Percentiles rank a stretch among this genome's conserved stretches.
Conservation (phyloP, 2,113 vertebrate species). For the Sinosuthora webbiana region DNA sequence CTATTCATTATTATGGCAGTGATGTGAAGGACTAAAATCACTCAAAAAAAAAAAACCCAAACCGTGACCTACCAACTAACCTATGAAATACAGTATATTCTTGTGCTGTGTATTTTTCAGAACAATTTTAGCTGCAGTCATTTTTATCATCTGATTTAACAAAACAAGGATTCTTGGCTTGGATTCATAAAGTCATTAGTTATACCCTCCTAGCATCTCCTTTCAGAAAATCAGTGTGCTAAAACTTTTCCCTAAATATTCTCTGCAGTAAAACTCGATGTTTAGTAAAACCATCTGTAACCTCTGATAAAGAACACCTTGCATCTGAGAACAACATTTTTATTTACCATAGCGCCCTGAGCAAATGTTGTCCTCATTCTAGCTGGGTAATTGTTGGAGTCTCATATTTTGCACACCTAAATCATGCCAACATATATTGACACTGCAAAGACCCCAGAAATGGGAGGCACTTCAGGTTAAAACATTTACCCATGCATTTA, state of each 20-base stretch:
- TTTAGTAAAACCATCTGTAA: neutral
- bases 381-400: neutral
- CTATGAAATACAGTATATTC: neutral
- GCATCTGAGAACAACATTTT: neutral
- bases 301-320: neutral
- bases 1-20: neutral
- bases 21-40: neutral
- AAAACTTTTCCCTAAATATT: neutral
- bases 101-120: neutral
- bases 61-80: neutral
- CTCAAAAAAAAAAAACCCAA: neutral
- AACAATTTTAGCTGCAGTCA: neutral
- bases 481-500: neutral
- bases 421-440: conserved; percentile 10
- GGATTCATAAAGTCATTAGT: neutral
- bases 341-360: neutral
- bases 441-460: neutral
- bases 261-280: neutral
- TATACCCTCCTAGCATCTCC: neutral
- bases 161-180: neutral
- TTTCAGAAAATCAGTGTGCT: neutral
- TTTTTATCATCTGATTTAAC: neutral
- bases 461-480: neutral
- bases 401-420: conserved; percentile 58
- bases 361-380: neutral